Conservation (phyloP, 92 coral and sea anemone genomes). For the Plumapathes pennacea region DNA sequence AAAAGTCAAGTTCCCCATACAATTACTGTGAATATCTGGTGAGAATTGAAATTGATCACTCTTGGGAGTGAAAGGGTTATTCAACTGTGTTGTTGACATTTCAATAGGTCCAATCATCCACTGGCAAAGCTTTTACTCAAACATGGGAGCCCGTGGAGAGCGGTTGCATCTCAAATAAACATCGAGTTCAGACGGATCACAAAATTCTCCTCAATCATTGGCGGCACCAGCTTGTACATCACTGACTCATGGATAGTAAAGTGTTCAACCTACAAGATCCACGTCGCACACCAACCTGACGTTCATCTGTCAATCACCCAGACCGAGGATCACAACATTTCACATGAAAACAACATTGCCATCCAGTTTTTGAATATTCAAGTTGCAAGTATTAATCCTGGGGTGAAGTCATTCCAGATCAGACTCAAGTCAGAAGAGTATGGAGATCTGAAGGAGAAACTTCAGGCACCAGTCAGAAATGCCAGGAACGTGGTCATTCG, state of each 20-base stretch:
- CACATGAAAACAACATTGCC: constrained; percentile 80
- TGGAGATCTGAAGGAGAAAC: constrained; percentile 84
- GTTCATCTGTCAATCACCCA: constrained; percentile 83
- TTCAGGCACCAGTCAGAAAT: constrained; percentile 93
- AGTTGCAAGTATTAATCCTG: constrained; percentile 81
- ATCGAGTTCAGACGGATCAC: constrained; percentile 90
- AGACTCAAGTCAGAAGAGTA: constrained; percentile 91
- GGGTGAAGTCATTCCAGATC: constrained; percentile 82
- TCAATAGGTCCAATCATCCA: constrained; percentile 83
- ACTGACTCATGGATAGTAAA: constrained; percentile 97
- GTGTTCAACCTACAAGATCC: constrained; percentile 79
- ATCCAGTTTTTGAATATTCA: constrained; percentile 88
- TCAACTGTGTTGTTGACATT: not conserved
- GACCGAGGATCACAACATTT: constrained; percentile 90
- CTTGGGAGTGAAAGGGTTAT: too few relatives aligned
- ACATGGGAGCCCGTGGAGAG: constrained; percentile 98
- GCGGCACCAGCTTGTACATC: constrained; percentile 92
- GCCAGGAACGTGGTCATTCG: constrained; percentile 95
- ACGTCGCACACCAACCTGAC: constrained; percentile 96
- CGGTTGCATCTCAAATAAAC: constrained; percentile 89
- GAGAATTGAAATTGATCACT: too few relatives aligned
- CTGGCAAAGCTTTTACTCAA: constrained; percentile 68
- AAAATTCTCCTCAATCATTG: constrained; percentile 88
- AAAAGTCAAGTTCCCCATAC: too few relatives aligned
- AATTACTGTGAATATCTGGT: too few relatives aligned